These are phyloP conservation scores for Agapornis canus DNA, from an alignment of 2,797 vertebrate species.

Conservation along the genomic window DNA sequence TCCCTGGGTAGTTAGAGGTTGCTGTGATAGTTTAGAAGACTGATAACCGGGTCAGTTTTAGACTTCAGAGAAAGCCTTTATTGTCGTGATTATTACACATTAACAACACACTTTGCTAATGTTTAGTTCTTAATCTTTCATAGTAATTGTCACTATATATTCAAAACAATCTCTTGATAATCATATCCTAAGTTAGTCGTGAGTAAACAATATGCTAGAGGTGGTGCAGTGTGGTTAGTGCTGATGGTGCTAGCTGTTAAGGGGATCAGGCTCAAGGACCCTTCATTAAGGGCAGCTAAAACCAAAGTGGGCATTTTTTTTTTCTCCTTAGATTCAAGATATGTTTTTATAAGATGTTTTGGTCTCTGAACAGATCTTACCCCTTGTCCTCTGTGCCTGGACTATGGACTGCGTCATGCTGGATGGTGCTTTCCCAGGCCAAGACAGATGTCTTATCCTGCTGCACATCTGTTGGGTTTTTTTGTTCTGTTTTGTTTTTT, in stretches of 20 bases:
- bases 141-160: not conserved
- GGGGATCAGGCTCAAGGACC: fast-evolving
- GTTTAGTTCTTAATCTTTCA: not conserved
- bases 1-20: not conserved
- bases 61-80: not conserved
- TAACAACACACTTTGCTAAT: not conserved
- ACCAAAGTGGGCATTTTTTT: not conserved
- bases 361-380: not conserved
- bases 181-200: not conserved
- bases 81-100: not conserved
- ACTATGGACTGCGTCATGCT: not conserved
- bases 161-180: not conserved
- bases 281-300: not conserved
- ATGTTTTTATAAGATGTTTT: not conserved
- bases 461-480: not conserved
- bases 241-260: not conserved
- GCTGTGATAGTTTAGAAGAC: not conserved
- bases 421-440: not conserved
- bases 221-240: not conserved
- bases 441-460: not conserved
- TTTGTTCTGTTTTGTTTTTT: not conserved
- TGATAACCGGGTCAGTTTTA: not conserved
- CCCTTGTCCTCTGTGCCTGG: not conserved
- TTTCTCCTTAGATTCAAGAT: not conserved
- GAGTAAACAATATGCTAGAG: not conserved